Base-by-base conservation (phyloP, 2,888 invertebrate species). In the Nipponacmea schrenckii region DNA sequence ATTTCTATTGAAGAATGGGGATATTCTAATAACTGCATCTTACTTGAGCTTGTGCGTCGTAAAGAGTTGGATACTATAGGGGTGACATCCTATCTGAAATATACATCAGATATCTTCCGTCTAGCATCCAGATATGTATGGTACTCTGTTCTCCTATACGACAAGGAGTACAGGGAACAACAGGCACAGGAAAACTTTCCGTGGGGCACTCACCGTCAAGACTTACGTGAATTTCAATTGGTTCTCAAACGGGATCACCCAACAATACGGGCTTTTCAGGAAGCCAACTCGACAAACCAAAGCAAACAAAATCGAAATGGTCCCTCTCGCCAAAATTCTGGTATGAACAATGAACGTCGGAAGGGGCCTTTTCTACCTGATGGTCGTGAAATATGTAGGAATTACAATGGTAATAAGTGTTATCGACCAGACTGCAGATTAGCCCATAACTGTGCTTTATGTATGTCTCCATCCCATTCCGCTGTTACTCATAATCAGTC, bases 301-400 rank as follows among this genome's bases (percentile, higher is more conserved):
- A 15, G n/a, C 48, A 48, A 48, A 14, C n/a, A 17, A 17, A n/a
- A n/a, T 46, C 46, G 46, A 17, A 12, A 15, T 15, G n/a, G n/a
- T n/a, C n/a, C n/a, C n/a, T n/a, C n/a, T n/a, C n/a, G n/a, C n/a
- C n/a, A n/a, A 17, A 15, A 46, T 2, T 15, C 14, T 48, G 3
- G n/a, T 48, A 17, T 2, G n/a, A 48, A 17, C 4, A 17, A 48
- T 8, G n/a, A 48, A 48, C 48, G 48, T 17, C 1, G 15, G n/a
- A 64, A 31, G n/a, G 64, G 64, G 14, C 44, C 64, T 10, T 64
- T 64, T 31, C 31, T 39, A 15, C 64, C 64, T 31, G 64, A 64
- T 64, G 64, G 64, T 10, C 39, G 44, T 31, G 64, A 64, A 44
- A 64, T 64, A 20, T 64, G 64, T 5, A 10, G 64, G 2, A 31